Evolutionary conservation across 35 echinoderm and acorn worm species (phyloP).

Genomic region (Eucidaris tribuloides): DNA sequence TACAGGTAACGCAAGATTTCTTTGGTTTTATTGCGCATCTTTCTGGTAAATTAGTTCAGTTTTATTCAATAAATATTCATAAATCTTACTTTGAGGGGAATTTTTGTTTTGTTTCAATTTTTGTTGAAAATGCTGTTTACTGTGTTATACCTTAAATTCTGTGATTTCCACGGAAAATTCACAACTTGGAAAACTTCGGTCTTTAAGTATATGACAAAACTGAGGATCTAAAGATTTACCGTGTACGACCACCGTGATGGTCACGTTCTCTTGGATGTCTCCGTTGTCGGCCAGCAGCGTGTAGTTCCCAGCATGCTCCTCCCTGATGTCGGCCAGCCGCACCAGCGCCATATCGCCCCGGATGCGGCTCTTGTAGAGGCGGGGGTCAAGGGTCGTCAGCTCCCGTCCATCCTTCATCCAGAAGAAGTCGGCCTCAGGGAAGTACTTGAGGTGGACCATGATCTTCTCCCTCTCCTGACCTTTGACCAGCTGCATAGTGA

Average conservation of each 20-base stretch:
- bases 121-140: no score
- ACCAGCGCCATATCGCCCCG: constrained; percentile 12
- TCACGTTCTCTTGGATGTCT: constrained; percentile 37
- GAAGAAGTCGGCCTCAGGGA: constrained; percentile 42
- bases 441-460: constrained; percentile 20
- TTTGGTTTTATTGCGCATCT: no score
- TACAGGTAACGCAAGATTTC: no score
- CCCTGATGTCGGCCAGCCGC: constrained; percentile 29
- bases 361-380: not conserved
- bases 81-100: no score
- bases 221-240: constrained; percentile 25
- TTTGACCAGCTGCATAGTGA: not conserved
- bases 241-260: constrained; percentile 41
- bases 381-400: not conserved
- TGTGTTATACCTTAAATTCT: no score
- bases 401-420: constrained; percentile 73
- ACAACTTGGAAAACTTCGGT: no score
- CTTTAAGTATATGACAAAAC: no score
- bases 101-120: no score
- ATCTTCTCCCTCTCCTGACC: constrained; percentile 5
- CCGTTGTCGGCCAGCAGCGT: constrained; percentile 47
- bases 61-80: no score
- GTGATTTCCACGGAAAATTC: no score
- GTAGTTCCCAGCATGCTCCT: constrained; percentile 60
- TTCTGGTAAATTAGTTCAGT: not conserved